Conservation (phyloP, 1,140 invertebrate genomes). For the Luehdorfia chinensis region DNA sequence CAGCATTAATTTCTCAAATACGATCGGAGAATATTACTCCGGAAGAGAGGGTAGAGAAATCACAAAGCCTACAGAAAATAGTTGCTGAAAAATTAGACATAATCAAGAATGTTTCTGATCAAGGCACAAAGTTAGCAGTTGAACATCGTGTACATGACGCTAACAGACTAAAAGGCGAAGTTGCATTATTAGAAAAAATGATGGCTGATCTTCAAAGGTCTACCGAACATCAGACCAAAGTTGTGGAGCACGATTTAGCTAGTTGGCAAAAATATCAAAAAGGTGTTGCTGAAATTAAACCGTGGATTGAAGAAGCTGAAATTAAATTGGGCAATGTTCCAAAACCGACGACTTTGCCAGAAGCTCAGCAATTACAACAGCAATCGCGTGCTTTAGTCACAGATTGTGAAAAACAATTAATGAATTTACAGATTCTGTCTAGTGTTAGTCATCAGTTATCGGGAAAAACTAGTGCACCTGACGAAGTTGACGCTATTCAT, state of each 20-base stretch:
- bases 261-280: conserved; percentile 92
- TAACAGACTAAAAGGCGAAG: conserved; percentile 82
- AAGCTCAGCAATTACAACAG: conserved; percentile 87
- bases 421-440: conserved; percentile 84
- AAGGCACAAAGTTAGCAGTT: conserved; percentile 85
- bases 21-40: conserved; percentile 85
- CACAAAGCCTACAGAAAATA: conserved; percentile 82
- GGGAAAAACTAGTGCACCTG: conserved; percentile 83
- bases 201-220: conserved; percentile 83
- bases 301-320: conserved; percentile 93
- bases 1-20: conserved; percentile 85
- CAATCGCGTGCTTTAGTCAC: conserved; percentile 83
- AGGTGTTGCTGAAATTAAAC: conserved; percentile 87
- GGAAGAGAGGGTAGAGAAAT: conserved; percentile 85
- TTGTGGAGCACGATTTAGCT: conserved; percentile 85
- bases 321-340: conserved; percentile 83
- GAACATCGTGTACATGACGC: conserved; percentile 82
- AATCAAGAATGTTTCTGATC: conserved; percentile 85
- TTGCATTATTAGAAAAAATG: conserved; percentile 82
- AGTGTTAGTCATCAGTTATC: conserved; percentile 85
- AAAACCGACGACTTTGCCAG: conserved; percentile 86
- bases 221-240: conserved; percentile 84
- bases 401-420: conserved; percentile 87
- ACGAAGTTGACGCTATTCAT: conserved; percentile 89
- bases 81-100: conserved; percentile 85